phyloP scores from a whole-genome alignment of 1,140 invertebrate genomes.

The Plodia interpunctella region DNA sequence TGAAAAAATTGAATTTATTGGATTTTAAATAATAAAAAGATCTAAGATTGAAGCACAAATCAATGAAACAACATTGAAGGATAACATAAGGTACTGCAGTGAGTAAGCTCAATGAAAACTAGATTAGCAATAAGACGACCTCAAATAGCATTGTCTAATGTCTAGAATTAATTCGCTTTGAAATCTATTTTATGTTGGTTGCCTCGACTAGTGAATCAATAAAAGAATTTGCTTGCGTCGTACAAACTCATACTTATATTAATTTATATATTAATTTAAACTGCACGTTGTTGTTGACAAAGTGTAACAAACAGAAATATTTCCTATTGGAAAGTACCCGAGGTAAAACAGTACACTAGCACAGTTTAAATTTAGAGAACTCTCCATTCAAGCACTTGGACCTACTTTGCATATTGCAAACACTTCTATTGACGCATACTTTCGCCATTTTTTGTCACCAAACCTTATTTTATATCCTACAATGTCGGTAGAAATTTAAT shows the following conservation, averaged over 20 bases:
- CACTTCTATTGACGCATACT: neutral
- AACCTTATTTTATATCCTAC: neutral
- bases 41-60: neutral
- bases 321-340: neutral
- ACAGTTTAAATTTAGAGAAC: slow-evolving; percentile 2
- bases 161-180: neutral
- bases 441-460: neutral
- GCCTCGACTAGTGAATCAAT: no score
- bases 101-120: slow-evolving; percentile 4
- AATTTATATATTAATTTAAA: no score
- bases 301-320: neutral
- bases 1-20: no score
- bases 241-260: no score
- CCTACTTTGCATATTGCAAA: slow-evolving; percentile 4
- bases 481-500: neutral
- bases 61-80: neutral
- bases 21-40: neutral
- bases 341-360: neutral
- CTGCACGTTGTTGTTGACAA: no score
- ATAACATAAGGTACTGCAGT: neutral
- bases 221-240: no score
- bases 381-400: slow-evolving; percentile 3
- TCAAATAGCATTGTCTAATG: neutral
- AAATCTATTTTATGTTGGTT: neutral
- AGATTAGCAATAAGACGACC: neutral